Base-by-base conservation (phyloP, 2,797 vertebrate genomes). In the Rhabdophis nuchalis region DNA sequence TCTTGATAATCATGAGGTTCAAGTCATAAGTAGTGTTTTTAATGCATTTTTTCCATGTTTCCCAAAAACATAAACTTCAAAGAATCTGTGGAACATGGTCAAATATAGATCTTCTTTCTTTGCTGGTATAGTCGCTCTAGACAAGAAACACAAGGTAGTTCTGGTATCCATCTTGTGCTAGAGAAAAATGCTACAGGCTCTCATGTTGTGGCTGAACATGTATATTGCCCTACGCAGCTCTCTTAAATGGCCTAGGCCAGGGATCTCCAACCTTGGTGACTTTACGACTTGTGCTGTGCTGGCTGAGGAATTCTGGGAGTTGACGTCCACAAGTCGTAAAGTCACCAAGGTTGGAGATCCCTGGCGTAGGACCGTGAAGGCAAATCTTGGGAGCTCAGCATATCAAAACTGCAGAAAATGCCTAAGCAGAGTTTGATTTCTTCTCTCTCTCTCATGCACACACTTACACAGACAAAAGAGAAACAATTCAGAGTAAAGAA, bases 171-270 rank as follows among this genome's bases (percentile, higher is more conserved):
- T 56, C 61, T 29, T 12, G 52, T 92, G 85, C 29, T 25, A 36
- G 36, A 87, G 29, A 5, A 61, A 27, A 13, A 23, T 68, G 6
- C 4, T 86, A 57, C 18, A 64, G 20, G 16, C 12, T 46, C 23
- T 90, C 23, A 23, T 29, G 46, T 9, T 53, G 54, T 82, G 23
- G n/a, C 7, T 86, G 46, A 72, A 20, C 25, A 46, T 89, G 58
- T 96, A 96, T 94, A 96, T 94, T 94, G 93, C 82, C 46, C 53
- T 86, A 93, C 11, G 5, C 11, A 89, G 9, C n/a, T 86, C 60
- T 93, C 85, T 93, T 41, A 88, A 95, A 93, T 32, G 89, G 92
- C 92, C 11, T 85, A 13, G 86, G 60, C 27, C 27, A 61, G 27
- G 3, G 27, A 61, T 12, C 3, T 61, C 10, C 27, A 61, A 61